Evolutionary conservation across 1,140 invertebrate species (phyloP), one percentile per base, ranked within the genome.

Genomic region (Pomacea maculata): DNA sequence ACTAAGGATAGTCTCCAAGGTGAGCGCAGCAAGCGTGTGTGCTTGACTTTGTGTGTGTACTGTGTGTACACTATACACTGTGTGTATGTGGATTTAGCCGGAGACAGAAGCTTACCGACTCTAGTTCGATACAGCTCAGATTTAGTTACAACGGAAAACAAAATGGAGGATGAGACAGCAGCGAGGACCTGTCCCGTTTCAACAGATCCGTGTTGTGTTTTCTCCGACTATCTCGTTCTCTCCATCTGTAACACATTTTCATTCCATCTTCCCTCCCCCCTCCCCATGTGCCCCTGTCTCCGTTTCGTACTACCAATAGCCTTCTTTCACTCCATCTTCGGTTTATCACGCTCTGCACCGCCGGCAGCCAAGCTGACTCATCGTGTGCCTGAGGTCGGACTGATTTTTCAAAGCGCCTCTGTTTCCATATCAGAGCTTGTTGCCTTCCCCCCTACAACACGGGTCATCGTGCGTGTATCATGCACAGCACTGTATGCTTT

Each of bases 391-490:
- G 55, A 7, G 21, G 25, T 73, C 68, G 14, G 65, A 29, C 11
- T 19, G 14, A n/a, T 2, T 34, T 68, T 73, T 68, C 77, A 34
- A n/a, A 25, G 21, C 61, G 15, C 21, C 70, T 55, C 70, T 80
- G 54, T 80, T 57, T 75, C 61, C 4, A n/a, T 80, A 17, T 52
- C 70, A 29, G 72, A 78, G 19, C 68, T 6, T 34, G 55, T 78
- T 5, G 25, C 63, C 65, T 14, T 52, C 10, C 34, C 6, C 34
- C 34, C 2, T 10, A 71, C 12, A 71, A 12, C n/a, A 25, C 54
- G 34, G 34, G 34, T 45, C 65, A 29, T 68, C 63, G 29, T 61
- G 57, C 57, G 15, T 61, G 57, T 11, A 61, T 61, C 21, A 4
- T 65, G 19, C 55, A 21, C 63, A 54, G 21, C 75, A 25, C 54